Evolutionary conservation across 2,113 vertebrate genomes (phyloP).

Genomic region (Indicator maculatus): DNA sequence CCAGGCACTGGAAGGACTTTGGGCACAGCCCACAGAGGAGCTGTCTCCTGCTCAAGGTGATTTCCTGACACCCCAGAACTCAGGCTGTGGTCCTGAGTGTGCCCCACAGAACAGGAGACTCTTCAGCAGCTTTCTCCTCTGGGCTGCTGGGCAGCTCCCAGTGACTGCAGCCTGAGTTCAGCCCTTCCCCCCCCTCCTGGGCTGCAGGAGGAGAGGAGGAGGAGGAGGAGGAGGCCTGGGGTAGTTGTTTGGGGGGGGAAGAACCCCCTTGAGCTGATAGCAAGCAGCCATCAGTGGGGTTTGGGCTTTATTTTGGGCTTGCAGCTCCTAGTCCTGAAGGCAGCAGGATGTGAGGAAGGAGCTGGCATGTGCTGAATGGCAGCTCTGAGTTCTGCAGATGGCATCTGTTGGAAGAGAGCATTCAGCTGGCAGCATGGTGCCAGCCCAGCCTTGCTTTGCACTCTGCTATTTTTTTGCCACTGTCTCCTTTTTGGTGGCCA

Average conservation of each 20-base stretch:
- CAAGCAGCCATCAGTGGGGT: neutral
- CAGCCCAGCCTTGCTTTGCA: neutral
- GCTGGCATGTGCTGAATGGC: neutral
- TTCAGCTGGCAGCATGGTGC: slow-evolving; percentile 2
- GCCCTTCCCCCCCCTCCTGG: neutral
- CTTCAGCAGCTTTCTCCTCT: slow-evolving; percentile 4
- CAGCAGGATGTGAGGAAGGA: neutral
- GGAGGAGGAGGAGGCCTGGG: too few relatives aligned
- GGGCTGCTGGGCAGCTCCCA: neutral
- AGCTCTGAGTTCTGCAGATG: slow-evolving; percentile 43
- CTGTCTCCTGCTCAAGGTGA: neutral
- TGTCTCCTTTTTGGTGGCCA: neutral
- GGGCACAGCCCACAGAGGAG: neutral
- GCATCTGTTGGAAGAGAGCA: slow-evolving; percentile 18
- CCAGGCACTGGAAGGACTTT: neutral
- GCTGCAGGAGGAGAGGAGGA: too few relatives aligned
- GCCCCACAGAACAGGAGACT: neutral
- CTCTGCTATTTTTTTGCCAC: neutral
- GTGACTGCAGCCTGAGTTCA: neutral
- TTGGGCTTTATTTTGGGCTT: neutral
- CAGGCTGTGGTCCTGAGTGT: neutral
- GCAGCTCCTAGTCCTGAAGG: neutral
- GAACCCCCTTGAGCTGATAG: neutral
- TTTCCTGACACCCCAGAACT: neutral
- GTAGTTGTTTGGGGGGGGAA: neutral